Percentiles rank a stretch among this genome's conserved stretches.
These are phyloP conservation scores for Bombus confusus DNA, from an alignment of 1,140 invertebrate genomes.

Conservation along the genomic window DNA sequence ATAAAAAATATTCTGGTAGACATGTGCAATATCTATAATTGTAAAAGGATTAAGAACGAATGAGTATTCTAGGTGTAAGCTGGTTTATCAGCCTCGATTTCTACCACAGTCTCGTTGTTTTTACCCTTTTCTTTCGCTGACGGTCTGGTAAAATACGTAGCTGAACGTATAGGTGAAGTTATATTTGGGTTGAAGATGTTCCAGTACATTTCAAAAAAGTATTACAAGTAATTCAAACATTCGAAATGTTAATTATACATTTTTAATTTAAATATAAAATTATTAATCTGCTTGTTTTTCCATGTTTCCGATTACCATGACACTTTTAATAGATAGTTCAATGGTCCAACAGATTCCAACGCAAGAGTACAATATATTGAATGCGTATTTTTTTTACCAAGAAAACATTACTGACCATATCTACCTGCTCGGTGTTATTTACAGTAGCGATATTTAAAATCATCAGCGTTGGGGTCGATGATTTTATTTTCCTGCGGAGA, in stretches of 20 bases:
- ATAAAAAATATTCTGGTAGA: not conserved
- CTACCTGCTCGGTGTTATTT: not conserved
- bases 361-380: not conserved
- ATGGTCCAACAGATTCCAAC: not conserved
- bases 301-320: not conserved
- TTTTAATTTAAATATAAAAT: not conserved
- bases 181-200: not conserved
- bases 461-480: not conserved
- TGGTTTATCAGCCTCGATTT: conserved; percentile 56
- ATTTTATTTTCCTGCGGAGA: not conserved
- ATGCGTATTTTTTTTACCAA: not conserved
- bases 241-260: not conserved
- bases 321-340: not conserved
- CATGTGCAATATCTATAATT: not conserved
- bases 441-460: conserved; percentile 15
- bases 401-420: not conserved
- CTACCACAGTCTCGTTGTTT: conserved; percentile 38
- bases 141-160: not conserved
- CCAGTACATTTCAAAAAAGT: not conserved
- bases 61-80: conserved; percentile 4
- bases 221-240: not conserved
- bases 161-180: not conserved
- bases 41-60: not conserved
- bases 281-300: not conserved
- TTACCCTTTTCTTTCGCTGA: conserved; percentile 25